These are phyloP conservation scores for Manis crassicaudata DNA, from an alignment of 2,797 vertebrate species.

Conservation along the genomic window DNA sequence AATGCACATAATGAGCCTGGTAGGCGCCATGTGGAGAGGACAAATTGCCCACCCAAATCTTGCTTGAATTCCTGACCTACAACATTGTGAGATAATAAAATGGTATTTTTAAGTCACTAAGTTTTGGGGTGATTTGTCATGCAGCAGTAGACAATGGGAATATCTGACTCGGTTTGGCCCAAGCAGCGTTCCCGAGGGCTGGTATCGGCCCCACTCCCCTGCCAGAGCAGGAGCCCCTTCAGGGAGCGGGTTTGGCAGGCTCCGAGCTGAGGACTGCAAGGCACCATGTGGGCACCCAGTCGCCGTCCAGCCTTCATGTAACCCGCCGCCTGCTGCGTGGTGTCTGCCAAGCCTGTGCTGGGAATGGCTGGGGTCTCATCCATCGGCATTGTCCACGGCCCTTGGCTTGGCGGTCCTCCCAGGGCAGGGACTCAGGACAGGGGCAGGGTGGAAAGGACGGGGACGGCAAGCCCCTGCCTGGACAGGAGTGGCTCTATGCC, in stretches of 20 bases:
- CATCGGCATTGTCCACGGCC: not conserved
- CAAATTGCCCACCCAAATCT: accelerated
- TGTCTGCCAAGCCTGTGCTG: not conserved
- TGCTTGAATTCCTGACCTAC: not conserved
- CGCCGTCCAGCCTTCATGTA: accelerated
- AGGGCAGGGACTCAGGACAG: not conserved
- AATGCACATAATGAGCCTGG: not conserved
- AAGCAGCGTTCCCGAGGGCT: accelerated
- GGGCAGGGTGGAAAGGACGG: not conserved
- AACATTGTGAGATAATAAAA: not conserved
- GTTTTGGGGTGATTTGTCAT: not conserved
- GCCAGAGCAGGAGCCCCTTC: accelerated
- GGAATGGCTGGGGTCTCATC: not conserved
- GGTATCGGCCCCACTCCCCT: accelerated
- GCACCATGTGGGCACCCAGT: not conserved
- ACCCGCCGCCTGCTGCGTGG: not conserved
- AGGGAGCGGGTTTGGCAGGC: not conserved
- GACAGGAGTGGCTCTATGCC: too few species aligned
- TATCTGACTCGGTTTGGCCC: accelerated
- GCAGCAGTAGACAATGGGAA: not conserved
- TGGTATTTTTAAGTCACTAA: too few species aligned
- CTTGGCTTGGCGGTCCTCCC: not conserved
- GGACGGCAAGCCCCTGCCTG: not conserved
- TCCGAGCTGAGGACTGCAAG: accelerated
- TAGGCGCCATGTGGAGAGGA: accelerated